A percentile compares a stretch with the other conserved stretches of the same genome.
These are phyloP conservation scores for Diachrysia chrysitis DNA, from an alignment of 2,888 invertebrate genomes.

Conservation along the genomic window DNA sequence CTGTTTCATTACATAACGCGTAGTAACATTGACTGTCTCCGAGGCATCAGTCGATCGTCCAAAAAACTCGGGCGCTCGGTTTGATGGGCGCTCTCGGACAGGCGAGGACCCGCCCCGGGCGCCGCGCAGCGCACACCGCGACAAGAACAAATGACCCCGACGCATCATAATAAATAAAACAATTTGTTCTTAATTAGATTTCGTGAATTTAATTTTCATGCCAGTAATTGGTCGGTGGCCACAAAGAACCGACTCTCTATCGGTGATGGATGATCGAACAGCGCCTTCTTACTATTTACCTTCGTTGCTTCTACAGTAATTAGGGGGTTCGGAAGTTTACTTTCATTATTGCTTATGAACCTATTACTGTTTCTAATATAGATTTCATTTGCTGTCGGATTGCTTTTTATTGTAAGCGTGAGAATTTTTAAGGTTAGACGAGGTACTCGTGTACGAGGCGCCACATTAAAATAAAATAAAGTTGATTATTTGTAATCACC, in stretches of 20 bases:
- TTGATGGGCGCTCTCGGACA: conserved; percentile 60
- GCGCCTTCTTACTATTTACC: conserved; percentile 86
- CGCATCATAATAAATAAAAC: conserved; percentile 90
- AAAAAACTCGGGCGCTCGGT: conserved; percentile 66
- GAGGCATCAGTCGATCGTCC: conserved; percentile 50
- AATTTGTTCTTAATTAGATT: conserved; percentile 90
- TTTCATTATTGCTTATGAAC: conserved; percentile 85
- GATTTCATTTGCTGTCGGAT: conserved; percentile 77
- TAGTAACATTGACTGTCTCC: conserved; percentile 53
- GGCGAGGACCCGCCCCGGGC: conserved; percentile 82
- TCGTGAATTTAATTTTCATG: conserved; percentile 90
- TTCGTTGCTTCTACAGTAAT: conserved; percentile 81
- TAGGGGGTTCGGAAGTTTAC: conserved; percentile 87
- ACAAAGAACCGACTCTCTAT: conserved; percentile 85
- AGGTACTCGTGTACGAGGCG: neutral
- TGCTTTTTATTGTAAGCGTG: conserved; percentile 69
- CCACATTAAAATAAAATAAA: conserved; percentile 10
- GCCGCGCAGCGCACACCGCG: conserved; percentile 76
- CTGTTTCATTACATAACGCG: conserved; percentile 52
- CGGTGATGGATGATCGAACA: conserved; percentile 88
- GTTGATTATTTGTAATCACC: conserved; percentile 11
- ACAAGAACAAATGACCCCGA: conserved; percentile 88
- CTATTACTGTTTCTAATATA: conserved; percentile 86
- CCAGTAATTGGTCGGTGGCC: conserved; percentile 89
- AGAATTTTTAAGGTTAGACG: conserved; percentile 41